Evolutionary conservation across 2,797 vertebrate species (phyloP), one percentile per base, ranked within the genome.

Genomic region (Danio jaintianensis): DNA sequence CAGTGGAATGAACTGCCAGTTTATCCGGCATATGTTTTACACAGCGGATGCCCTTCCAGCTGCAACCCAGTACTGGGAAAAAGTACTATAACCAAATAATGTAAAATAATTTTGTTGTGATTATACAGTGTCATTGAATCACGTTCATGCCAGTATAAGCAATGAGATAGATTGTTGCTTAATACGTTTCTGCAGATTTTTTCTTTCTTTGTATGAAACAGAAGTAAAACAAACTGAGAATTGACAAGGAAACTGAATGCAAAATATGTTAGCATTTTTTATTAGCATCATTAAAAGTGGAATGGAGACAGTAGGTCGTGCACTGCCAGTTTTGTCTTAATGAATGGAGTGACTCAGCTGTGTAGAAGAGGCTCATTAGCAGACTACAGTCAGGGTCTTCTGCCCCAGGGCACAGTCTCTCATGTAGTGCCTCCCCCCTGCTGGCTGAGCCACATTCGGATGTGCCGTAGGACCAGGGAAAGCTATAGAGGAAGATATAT

Each of bases 321-420:
- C 69, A 69, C 58, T 50, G 71, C 62, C 81, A 77, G 68, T 83
- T 78, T 79, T 63, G 62, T 74, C 64, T 79, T 87, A 85, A 88
- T 87, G 83, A 83, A 82, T 78, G 75, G 8, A 79, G 66, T 86
- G 85, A 85, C 84, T 85, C 84, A 85, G 83, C 83, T 86, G 84
- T 86, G 84, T 83, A 81, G 80, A 78, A 79, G 73, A 72, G 78
- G 80, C 83, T 88, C 84, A 85, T 86, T 88, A 85, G 72, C 68
- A 75, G 82, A 74, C 78, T 80, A 70, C 63, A 80, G 78, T 77
- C 29, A 76, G 82, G 69, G 79, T 79, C 52, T 56, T 68, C 29
- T 53, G 67, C 83, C 73, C 81, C 68, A 77, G 79, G 72, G 83
- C 76, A 78, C 63, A 55, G 42, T 56, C 75, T 83, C 81, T 83